Evolutionary conservation across 2,888 invertebrate species (phyloP).

Genomic region (Anticlea derivata): DNA sequence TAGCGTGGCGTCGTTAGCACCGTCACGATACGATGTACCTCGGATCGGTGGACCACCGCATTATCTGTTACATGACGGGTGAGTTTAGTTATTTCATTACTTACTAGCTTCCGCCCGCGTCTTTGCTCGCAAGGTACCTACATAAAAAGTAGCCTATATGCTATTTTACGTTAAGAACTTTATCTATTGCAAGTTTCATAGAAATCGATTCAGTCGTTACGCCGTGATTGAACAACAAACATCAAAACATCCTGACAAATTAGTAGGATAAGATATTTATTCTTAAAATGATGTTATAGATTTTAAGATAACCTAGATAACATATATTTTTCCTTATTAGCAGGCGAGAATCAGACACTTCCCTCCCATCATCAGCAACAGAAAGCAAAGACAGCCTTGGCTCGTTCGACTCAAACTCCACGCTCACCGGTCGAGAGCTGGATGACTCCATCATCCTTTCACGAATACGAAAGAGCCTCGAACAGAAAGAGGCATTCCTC

Average conservation of each 20-base stretch:
- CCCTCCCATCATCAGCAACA: slow-evolving; percentile 85
- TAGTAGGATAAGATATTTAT: no score
- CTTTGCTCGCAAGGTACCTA: no score
- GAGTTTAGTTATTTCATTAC: not conserved
- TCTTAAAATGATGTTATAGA: no score
- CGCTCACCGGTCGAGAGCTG: slow-evolving; percentile 86
- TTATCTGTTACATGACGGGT: slow-evolving; percentile 75
- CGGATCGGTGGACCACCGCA: slow-evolving; percentile 61
- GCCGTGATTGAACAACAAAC: no score
- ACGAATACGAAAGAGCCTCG: slow-evolving; percentile 91
- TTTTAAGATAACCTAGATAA: no score
- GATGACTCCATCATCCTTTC: slow-evolving; percentile 90
- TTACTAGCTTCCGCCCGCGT: no score
- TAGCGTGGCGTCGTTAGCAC: slow-evolving; percentile 70
- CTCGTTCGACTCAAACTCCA: slow-evolving; percentile 87
- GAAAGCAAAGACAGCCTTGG: slow-evolving; percentile 88
- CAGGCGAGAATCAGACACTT: slow-evolving; percentile 85
- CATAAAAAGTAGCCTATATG: no score
- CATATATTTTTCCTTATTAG: slow-evolving; percentile 46
- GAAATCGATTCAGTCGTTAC: no score
- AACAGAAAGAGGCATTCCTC: slow-evolving; percentile 95
- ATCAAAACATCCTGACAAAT: no score
- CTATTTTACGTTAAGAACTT: no score
- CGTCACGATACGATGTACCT: slow-evolving; percentile 63
- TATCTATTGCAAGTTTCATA: no score